Conservation (phyloP, 2,797 vertebrate species). For the Melopsittacus undulatus region DNA sequence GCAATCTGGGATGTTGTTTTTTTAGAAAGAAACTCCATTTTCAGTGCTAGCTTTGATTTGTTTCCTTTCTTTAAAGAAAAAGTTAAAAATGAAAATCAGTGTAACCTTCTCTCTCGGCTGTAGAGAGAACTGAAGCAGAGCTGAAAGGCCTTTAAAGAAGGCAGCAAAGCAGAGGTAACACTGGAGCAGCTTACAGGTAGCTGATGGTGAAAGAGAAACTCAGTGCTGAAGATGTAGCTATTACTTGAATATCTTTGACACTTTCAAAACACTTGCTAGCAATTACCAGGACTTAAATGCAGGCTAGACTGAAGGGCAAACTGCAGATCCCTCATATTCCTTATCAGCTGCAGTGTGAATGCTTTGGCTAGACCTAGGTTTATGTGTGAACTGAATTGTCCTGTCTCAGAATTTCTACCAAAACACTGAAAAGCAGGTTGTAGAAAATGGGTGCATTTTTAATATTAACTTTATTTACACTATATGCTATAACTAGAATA, state of each 20-base stretch:
- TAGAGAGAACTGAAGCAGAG: not conserved
- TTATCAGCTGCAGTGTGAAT: not conserved
- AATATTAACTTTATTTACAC: not conserved
- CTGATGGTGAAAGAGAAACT: not conserved
- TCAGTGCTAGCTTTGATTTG: not conserved
- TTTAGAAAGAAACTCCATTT: not conserved
- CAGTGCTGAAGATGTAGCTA: not conserved
- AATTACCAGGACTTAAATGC: not conserved
- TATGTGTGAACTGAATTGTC: not conserved
- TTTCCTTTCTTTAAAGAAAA: not conserved
- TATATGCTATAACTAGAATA: not conserved
- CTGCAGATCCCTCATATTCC: not conserved
- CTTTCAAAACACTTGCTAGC: not conserved
- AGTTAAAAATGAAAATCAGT: not conserved
- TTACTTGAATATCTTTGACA: not conserved
- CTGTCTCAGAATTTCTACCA: not conserved
- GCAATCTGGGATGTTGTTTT: fast-evolving
- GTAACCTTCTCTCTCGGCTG: not conserved
- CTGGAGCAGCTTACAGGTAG: not conserved
- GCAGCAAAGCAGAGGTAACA: not conserved
- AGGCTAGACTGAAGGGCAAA: not conserved
- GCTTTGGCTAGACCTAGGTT: not conserved
- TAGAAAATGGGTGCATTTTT: not conserved
- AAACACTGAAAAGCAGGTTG: not conserved
- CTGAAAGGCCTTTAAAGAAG: not conserved